These are phyloP conservation scores for Brienomyrus longianalis DNA, from an alignment of 2,113 vertebrate species.

Conservation along the genomic window DNA sequence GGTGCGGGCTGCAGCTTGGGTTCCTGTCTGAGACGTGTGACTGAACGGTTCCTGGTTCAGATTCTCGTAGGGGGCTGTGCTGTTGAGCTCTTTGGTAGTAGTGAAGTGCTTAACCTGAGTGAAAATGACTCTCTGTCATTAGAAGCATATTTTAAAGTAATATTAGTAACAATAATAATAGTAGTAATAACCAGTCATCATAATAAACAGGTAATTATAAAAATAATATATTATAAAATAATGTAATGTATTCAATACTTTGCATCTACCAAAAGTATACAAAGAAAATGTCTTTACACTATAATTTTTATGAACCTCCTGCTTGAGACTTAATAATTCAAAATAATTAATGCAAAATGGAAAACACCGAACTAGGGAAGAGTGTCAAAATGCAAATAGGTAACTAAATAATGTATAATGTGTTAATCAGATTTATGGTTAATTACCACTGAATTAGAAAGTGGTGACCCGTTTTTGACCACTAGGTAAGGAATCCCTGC, in stretches of 20 bases:
- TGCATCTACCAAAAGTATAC: neutral
- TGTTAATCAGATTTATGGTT: conserved; percentile 2
- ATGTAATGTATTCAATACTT: neutral
- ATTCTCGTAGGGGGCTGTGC: neutral
- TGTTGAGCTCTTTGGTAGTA: neutral
- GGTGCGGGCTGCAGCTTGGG: neutral
- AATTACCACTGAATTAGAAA: neutral
- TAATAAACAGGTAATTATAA: neutral
- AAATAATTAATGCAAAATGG: neutral
- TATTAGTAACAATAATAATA: neutral
- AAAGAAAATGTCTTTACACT: neutral
- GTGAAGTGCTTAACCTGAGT: neutral
- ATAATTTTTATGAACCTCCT: neutral
- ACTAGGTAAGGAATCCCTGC: neutral
- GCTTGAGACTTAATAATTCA: neutral
- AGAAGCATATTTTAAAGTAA: neutral
- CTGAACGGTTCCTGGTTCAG: neutral
- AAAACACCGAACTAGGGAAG: neutral
- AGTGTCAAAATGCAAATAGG: neutral
- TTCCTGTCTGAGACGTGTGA: neutral
- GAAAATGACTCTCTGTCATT: neutral
- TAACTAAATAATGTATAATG: neutral
- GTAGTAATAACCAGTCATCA: neutral
- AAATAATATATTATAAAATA: neutral
- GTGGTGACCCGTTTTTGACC: neutral